Evolutionary conservation across 64 coral and sea anemone species (phyloP), one percentile per base, ranked within the genome.

Genomic region (Porites lutea): DNA sequence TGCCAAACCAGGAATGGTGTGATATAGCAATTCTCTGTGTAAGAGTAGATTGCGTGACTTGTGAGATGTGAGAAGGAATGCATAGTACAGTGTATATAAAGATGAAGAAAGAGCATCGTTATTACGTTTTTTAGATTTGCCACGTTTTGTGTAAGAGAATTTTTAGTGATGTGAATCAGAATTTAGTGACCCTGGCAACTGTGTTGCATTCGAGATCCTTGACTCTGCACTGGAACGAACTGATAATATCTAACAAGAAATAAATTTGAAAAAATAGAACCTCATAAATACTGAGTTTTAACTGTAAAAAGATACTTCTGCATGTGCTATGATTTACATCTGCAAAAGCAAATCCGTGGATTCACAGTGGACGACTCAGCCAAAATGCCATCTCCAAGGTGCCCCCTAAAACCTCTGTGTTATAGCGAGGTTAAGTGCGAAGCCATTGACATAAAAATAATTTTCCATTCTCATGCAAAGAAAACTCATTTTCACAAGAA

Each of bases 1-100:
- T 59, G 91, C 94, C 19, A 98, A 96, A 64, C 97, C 94, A 27
- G 97, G 94, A 61, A 96, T 98, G 94, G 94, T 98, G 48, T 95
- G 86, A 89, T 13, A 63, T 54, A 23, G 23, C 19, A 23, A 2
- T 22, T 57, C 50, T 14, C 22, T 54, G 49, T 55, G 50, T 78
- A 20, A 55, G 57, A 21, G 55, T 58, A 78, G 19, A 20, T 55
- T 51, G 51, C 50, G 51, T 78, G 52, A 53, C 52, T 78, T 57
- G 5, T 14, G 54, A 55, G 11, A 55, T 78, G 18, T 10, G 52
- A 22, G 6, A 22, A 49, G n/a, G 27, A 37, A 37, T 37, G 27
- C 27, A 37, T 37, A 37, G 27, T 37, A 19, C 6, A 78, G n/a
- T 78, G 7, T 22, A 21, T 8, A 12, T 16, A 51, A 48, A 22